Percentiles rank a stretch among this genome's conserved stretches.
Evolutionary conservation across 1,140 invertebrate species (phyloP).

Genomic region (Leptinotarsa undecemlineata): DNA sequence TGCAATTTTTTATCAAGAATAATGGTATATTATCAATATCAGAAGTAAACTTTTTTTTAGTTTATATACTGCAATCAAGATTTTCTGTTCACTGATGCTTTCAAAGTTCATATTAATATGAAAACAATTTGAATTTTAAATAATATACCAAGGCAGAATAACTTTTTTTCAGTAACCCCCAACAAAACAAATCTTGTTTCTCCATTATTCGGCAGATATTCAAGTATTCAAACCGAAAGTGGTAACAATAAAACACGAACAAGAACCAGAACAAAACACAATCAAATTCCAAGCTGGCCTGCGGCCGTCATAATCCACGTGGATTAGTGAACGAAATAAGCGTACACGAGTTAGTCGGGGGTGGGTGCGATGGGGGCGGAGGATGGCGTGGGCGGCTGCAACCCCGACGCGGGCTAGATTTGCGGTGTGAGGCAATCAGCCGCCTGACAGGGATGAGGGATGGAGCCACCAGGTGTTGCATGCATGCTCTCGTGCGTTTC

Average conservation of each 20-base stretch:
- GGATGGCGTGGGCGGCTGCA: not conserved
- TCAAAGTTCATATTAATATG: too few species aligned
- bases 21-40: too few species aligned
- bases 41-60: too few species aligned
- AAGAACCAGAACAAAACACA: conserved; percentile 27
- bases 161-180: not conserved
- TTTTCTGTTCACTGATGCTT: too few species aligned
- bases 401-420: conserved; percentile 38
- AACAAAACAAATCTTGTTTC: not conserved
- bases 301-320: conserved; percentile 31
- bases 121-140: too few species aligned
- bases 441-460: conserved; percentile 43
- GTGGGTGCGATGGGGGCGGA: not conserved
- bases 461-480: conserved; percentile 46
- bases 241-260: conserved; percentile 27
- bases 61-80: too few species aligned
- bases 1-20: too few species aligned
- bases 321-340: conserved; percentile 32
- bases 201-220: conserved; percentile 5
- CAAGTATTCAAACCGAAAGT: conserved; percentile 22
- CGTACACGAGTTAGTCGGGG: conserved; percentile 27
- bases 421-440: conserved; percentile 47
- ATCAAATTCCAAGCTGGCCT: conserved; percentile 29
- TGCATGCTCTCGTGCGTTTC: conserved; percentile 36
- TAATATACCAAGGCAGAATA: too few species aligned